Conservation (phyloP, 1,140 invertebrate genomes). For the Drosophila takahashii region DNA sequence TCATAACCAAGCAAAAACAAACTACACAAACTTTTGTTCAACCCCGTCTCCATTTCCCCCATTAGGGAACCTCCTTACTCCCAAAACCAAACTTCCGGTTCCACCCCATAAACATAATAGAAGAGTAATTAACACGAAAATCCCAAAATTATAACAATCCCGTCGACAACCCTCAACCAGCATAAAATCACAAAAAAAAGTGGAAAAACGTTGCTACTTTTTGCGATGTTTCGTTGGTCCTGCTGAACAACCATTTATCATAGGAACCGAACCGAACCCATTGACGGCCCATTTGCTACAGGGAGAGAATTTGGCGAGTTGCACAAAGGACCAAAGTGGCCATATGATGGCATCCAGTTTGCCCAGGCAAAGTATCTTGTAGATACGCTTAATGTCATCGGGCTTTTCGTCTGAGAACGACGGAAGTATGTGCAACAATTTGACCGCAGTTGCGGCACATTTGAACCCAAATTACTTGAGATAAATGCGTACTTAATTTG, state of each 20-base stretch:
- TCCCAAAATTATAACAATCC: conserved; percentile 78
- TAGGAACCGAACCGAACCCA: conserved; percentile 46
- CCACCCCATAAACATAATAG: conserved; percentile 64
- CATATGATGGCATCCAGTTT: conserved; percentile 67
- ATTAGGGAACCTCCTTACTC: conserved; percentile 13
- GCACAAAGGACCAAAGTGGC: conserved; percentile 68
- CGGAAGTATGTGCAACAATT: conserved; percentile 71
- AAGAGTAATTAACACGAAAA: conserved; percentile 82
- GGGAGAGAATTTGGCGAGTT: conserved; percentile 36
- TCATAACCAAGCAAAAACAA: neutral
- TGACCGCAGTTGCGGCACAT: conserved; percentile 82
- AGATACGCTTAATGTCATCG: conserved; percentile 70
- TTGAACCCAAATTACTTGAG: conserved; percentile 82
- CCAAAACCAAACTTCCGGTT: conserved; percentile 44
- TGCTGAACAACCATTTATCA: conserved; percentile 72
- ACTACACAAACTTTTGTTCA: conserved; percentile 9
- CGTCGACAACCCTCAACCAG: conserved; percentile 51
- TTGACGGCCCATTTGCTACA: conserved; percentile 77
- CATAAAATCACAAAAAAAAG: conserved; percentile 39
- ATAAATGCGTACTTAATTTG: conserved; percentile 83
- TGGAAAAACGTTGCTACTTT: conserved; percentile 50
- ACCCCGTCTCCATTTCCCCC: conserved; percentile 16
- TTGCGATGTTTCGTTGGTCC: conserved; percentile 48
- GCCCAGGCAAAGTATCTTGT: conserved; percentile 41
- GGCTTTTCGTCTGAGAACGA: conserved; percentile 63